A percentile compares a stretch with the other conserved stretches of the same genome.
These are phyloP conservation scores for Spinus pinus DNA, from an alignment of 2,797 vertebrate species.

Conservation along the genomic window DNA sequence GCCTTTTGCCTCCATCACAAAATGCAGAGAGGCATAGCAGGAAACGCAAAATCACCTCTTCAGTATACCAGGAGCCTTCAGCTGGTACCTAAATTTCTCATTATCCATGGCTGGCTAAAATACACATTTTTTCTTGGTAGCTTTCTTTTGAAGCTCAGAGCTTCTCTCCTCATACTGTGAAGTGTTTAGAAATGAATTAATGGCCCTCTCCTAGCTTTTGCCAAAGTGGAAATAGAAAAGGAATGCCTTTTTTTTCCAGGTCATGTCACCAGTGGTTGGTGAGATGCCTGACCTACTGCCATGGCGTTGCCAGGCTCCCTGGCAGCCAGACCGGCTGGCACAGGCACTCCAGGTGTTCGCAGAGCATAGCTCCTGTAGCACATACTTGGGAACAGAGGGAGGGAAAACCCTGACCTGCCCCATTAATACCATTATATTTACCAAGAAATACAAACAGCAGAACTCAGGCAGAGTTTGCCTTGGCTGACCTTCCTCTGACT, in stretches of 20 bases:
- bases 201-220: not conserved
- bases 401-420: not conserved
- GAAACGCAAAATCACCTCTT: not conserved
- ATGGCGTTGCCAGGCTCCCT: not conserved
- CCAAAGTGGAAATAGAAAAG: not conserved
- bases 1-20: not conserved
- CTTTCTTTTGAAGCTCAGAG: not conserved
- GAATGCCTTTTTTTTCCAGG: fast-evolving
- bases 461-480: not conserved
- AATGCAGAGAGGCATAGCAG: not conserved
- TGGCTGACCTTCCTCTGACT: fast-evolving
- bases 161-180: not conserved
- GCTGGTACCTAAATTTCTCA: not conserved
- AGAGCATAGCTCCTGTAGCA: not conserved
- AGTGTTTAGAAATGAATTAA: not conserved
- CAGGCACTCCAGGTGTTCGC: fast-evolving
- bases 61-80: not conserved
- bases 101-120: not conserved
- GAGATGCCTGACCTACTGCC: not conserved
- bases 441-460: not conserved
- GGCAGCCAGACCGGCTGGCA: not conserved
- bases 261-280: fast-evolving
- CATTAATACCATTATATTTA: fast-evolving
- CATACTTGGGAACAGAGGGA: fast-evolving
- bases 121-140: not conserved